Evolutionary conservation across 2,797 vertebrate species (phyloP).

Genomic region (Sebastes melanostomus): DNA sequence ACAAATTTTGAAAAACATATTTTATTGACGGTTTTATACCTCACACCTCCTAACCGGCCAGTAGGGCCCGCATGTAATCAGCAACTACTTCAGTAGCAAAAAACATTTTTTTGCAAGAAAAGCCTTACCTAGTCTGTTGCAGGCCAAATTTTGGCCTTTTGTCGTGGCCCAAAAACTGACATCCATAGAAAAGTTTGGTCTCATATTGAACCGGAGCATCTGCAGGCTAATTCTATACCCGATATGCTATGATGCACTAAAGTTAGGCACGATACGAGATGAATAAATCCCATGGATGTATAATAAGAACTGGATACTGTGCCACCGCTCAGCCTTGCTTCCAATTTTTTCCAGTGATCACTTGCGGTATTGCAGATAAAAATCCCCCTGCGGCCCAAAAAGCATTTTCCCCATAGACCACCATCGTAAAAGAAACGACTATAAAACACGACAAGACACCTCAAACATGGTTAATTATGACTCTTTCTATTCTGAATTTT

Average conservation of each 20-base stretch:
- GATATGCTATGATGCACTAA: neutral
- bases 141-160: neutral
- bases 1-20: neutral
- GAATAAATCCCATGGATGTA: neutral
- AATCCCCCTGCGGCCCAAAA: too few species aligned
- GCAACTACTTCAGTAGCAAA: neutral
- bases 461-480: too few species aligned
- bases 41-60: neutral
- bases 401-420: too few species aligned
- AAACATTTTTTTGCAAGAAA: neutral
- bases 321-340: too few species aligned
- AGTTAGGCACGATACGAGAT: accelerated
- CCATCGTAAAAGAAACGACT: too few species aligned
- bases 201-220: neutral
- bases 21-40: neutral
- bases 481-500: too few species aligned
- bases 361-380: too few species aligned
- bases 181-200: neutral
- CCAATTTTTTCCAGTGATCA: too few species aligned
- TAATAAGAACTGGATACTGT: too few species aligned
- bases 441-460: too few species aligned
- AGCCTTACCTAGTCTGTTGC: neutral
- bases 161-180: neutral
- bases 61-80: neutral
- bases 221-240: neutral